A percentile compares a stretch with the other conserved stretches of the same genome.
These are phyloP conservation scores for Lithobates sylvaticus DNA, from an alignment of 2,797 vertebrate genomes.

Conservation along the genomic window DNA sequence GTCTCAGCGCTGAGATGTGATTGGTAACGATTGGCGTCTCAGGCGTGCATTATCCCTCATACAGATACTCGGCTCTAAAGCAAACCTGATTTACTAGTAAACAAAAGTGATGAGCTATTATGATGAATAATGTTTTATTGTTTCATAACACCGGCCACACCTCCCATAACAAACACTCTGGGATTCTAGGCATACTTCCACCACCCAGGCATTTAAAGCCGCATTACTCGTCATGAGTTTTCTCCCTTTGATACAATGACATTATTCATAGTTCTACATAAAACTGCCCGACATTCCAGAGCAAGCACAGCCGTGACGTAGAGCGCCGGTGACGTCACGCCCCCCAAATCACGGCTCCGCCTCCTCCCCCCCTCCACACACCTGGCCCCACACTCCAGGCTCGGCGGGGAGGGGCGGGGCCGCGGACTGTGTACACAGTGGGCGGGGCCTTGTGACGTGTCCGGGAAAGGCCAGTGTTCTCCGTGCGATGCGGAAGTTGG, in stretches of 20 bases:
- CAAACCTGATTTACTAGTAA: no score
- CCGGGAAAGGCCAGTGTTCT: slow-evolving; percentile 6
- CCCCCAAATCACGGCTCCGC: background rate
- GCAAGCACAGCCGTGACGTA: slow-evolving; percentile 27
- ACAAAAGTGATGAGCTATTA: no score
- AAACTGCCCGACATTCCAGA: background rate
- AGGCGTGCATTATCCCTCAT: no score
- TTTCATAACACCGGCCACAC: slow-evolving; percentile 11
- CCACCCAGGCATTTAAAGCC: slow-evolving; percentile 11
- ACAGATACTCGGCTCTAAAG: no score
- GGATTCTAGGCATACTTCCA: background rate
- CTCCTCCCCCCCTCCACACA: background rate
- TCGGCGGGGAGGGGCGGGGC: slow-evolving; percentile 15
- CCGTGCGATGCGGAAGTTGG: slow-evolving; percentile 54
- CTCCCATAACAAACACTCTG: background rate
- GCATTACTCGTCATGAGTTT: background rate
- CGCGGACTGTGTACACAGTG: background rate
- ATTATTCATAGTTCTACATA: slow-evolving; percentile 40
- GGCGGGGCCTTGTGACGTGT: background rate
- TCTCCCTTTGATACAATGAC: slow-evolving; percentile 7
- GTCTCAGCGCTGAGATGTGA: no score
- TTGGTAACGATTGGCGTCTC: no score
- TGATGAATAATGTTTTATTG: slow-evolving; percentile 24
- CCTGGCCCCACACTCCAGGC: background rate
- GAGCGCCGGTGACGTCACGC: slow-evolving; percentile 23